Evolutionary conservation across 1,140 invertebrate genomes (phyloP), one percentile per base, ranked within the genome.

Genomic region (Zaprionus nigranus): DNA sequence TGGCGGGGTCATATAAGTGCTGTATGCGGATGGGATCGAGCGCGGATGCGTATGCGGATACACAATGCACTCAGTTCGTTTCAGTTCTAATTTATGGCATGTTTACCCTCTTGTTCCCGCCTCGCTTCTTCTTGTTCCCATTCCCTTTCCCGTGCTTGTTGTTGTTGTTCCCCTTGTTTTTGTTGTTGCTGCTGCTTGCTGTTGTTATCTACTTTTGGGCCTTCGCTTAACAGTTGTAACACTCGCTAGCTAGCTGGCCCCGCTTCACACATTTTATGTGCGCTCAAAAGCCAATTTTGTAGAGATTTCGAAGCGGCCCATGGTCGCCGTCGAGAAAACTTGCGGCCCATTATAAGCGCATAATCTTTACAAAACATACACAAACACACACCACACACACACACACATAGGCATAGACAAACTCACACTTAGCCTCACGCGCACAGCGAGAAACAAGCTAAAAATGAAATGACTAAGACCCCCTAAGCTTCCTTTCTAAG

Each of bases 281-380:
- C 86, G 85, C 85, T 88, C 85, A 90, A 88, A 90, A 88, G 85
- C 85, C 85, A 88, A 88, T 90, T 88, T 88, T 70, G 85, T 90
- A 84, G 85, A 88, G 85, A 88, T 88, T 88, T 84, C 69, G 24
- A 60, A 77, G 58, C 71, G 80, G 78, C 70, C 73, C 78, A 63
- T 71, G 60, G 62, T 56, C 72, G 62, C 61, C 65, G 61, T 56
- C n/a, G 61, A 57, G 58, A 61, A 68, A 88, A 90, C 85, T 88
- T 76, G 85, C 85, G 85, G 83, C 85, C 81, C 85, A 88, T 88
- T 90, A 90, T 88, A 88, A 88, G 85, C 85, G 85, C 79, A 88
- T 88, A 88, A 88, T 88, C 85, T 88, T 88, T 84, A 81, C 69
- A 73, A 88, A 87, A 87, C 80, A 87, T 77, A 79, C 67, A 43